Conservation (phyloP, 2,113 vertebrate genomes). For the Hymenochirus boettgeri region DNA sequence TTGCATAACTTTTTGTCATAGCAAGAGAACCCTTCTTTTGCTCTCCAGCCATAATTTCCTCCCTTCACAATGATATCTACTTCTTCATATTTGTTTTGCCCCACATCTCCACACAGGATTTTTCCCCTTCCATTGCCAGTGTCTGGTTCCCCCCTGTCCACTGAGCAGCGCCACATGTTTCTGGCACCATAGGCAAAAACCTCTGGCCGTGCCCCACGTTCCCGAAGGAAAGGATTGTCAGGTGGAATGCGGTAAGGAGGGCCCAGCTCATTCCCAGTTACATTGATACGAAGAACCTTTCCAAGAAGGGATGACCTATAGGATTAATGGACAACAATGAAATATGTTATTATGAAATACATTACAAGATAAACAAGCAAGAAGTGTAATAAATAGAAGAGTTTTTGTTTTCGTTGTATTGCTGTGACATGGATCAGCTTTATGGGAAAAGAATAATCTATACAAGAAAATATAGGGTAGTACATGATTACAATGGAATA, state of each 20-base stretch:
- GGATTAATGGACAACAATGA: not conserved
- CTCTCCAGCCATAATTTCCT: conserved; percentile 76
- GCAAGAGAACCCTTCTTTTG: conserved; percentile 75
- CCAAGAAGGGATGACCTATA: conserved; percentile 69
- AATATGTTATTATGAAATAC: too few species aligned
- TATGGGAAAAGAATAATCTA: too few species aligned
- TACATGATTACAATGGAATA: too few species aligned
- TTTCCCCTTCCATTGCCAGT: conserved; percentile 59
- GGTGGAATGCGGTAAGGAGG: conserved; percentile 66
- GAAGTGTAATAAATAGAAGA: too few species aligned
- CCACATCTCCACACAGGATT: conserved; percentile 73
- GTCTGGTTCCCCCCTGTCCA: conserved; percentile 65
- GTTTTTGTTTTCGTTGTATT: too few species aligned
- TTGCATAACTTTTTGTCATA: conserved; percentile 69
- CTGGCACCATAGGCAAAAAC: conserved; percentile 73
- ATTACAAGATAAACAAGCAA: too few species aligned
- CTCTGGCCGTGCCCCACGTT: conserved; percentile 59
- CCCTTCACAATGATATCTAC: conserved; percentile 71
- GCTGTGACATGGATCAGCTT: too few species aligned
- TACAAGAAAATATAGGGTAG: too few species aligned
- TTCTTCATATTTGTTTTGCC: conserved; percentile 76
- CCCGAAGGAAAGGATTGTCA: conserved; percentile 67
- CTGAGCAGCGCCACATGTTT: conserved; percentile 78
- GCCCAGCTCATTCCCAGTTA: conserved; percentile 61
- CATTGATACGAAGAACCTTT: conserved; percentile 64